Base-by-base conservation (phyloP, 2,888 invertebrate species). In the Noctua pronuba region DNA sequence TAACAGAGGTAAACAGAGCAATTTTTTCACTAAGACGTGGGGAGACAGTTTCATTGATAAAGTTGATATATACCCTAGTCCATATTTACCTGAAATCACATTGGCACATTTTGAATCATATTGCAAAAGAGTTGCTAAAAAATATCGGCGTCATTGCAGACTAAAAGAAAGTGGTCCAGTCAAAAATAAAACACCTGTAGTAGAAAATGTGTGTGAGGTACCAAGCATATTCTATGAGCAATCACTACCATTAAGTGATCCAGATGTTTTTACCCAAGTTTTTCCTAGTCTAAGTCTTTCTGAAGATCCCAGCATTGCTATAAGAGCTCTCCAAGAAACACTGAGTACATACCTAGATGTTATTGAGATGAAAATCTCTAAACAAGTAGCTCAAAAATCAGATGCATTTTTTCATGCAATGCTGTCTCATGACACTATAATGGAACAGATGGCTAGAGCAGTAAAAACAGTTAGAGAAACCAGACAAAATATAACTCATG, bases 401-500 rank as follows among this genome's bases (percentile, higher is more conserved):
- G 99, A 99, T 89, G 99, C 99, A 31, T 99, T 99, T 96, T 99
- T 99, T 93, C 98, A 99, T 94, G 99, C 99, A 1, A 99, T 99
- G 98, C 98, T 99, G 75, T 99, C 99, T 13, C 99, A 99, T 95
- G 99, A 99, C 93, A 98, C 99, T 46, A 98, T 99, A 71, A 99
- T 99, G 98, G 99, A 99, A 88, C 98, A 99, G 92, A 98, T 99
- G 97, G 98, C 98, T 1, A 97, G 98, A 91, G 99, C 99, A 35
- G 97, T 98, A 18, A 97, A 97, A 79, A 98, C 98, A 91, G 98
- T 99, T 49, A 97, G 97, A 91, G 97, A 97, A 68, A 97, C 99
- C 70, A 97, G 99, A 88, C 97, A 97, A 84, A 98, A 98, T 92
- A 98, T 99, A 77, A 97, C 98, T 85, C 97, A 97, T 88, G 97